Base-by-base conservation (phyloP, 35 echinoderm and acorn worm genomes). In the Ptychodera flava region DNA sequence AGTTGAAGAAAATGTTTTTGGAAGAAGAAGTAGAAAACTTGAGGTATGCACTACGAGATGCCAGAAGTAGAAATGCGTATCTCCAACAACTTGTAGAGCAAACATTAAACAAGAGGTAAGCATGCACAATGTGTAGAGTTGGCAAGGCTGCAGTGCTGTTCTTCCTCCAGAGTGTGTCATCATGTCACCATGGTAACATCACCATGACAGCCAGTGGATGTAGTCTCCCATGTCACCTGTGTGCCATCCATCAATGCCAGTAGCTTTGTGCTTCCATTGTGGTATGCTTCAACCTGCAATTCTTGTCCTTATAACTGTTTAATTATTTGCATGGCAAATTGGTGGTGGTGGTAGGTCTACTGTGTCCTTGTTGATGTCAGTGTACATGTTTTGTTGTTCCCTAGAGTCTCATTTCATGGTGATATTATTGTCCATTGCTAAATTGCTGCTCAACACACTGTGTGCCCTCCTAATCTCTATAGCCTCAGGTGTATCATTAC, bases 21-120 rank as follows among this genome's bases (percentile, higher is more conserved):
- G 90, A 95, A 84, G 90, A 90, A 81, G 91, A 95, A 83, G 86
- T 94, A 29, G 88, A 90, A 37, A 92, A 99, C 64, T 85, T 99
- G 81, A 92, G 83, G 29, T 88, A 38, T 31, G 90, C 93, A 1
- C 77, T 99, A 83, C 87, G 94, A 92, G 96, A 99, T 37, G 77
- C 92, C 33, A 84, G 96, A 33, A 94, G 84, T 82, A 80, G 93
- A 10, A 99, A 99, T 80, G 53, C 87, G 76, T 92, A 90, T 79
- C 96, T 99, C 6, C 96, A 99, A 81, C 90, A 90, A 35, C 82
- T 88, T 90, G 86, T 99, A 30, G 93, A 94, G 34, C 93, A 99
- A 84, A 88, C 96, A 77, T 1, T 99, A 34, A 93, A 99, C 36
- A 99, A 94, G 77, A 92, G 93, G 95, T 94, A 52, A 79, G 38